Conservation (phyloP, 1,140 invertebrate genomes). For the Matsumurasca onukii region DNA sequence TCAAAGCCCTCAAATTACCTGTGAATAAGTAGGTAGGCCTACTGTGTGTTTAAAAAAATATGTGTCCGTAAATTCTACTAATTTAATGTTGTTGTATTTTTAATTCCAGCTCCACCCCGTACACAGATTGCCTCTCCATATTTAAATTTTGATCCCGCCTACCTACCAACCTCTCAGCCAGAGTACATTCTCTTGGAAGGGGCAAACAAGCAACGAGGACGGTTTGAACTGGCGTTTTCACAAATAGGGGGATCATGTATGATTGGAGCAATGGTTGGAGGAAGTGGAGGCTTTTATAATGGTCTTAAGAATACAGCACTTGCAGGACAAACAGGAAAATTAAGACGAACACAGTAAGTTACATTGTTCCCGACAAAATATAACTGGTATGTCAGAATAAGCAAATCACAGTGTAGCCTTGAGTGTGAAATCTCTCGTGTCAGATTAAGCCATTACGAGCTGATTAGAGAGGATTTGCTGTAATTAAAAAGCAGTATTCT, state of each 20-base stretch:
- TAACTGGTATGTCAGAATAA: slow-evolving; percentile 2
- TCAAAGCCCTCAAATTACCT: too few relatives aligned
- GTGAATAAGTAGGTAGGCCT: too few relatives aligned
- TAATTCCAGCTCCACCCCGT: slow-evolving; percentile 30
- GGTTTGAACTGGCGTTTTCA: slow-evolving; percentile 88
- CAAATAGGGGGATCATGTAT: slow-evolving; percentile 90
- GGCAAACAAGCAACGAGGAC: slow-evolving; percentile 71
- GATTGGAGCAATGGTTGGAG: slow-evolving; percentile 81
- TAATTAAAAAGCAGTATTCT: too few relatives aligned
- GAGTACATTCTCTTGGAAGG: slow-evolving; percentile 94
- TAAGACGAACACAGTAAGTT: slow-evolving; percentile 85
- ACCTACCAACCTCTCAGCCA: slow-evolving; percentile 76
- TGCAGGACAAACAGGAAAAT: slow-evolving; percentile 81
- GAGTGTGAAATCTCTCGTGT: too few relatives aligned
- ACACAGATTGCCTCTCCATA: slow-evolving; percentile 69
- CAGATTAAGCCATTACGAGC: too few relatives aligned
- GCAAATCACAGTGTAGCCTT: too few relatives aligned
- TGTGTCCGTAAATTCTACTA: too few relatives aligned
- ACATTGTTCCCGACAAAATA: neutral
- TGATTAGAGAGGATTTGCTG: too few relatives aligned
- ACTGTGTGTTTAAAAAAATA: too few relatives aligned
- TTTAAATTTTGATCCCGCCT: slow-evolving; percentile 87
- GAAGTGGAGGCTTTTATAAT: slow-evolving; percentile 79
- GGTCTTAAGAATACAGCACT: slow-evolving; percentile 81
- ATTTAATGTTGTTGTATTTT: too few relatives aligned